Conservation (phyloP, 2,113 vertebrate genomes). For the Pseudopodoces humilis region DNA sequence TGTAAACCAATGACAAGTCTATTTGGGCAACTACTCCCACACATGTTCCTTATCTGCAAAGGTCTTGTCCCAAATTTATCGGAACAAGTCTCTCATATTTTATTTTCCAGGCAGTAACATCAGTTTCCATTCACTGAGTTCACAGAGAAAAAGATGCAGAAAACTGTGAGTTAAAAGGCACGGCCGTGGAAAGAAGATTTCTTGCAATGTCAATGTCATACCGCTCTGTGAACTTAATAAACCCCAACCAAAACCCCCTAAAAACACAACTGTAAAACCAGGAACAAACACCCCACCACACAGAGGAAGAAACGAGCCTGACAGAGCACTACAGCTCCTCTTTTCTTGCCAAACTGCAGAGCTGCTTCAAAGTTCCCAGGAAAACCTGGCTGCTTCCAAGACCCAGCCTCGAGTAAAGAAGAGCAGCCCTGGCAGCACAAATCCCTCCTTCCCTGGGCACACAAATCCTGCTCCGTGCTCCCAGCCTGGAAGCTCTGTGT, state of each 20-base stretch:
- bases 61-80: constrained; percentile 13
- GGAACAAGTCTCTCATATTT: not conserved
- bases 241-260: not conserved
- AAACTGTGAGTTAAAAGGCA: constrained; percentile 1
- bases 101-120: constrained; percentile 1
- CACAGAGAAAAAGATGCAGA: not conserved
- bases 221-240: not conserved
- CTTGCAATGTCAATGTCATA: not conserved
- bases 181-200: not conserved
- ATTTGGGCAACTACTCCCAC: constrained; percentile 27
- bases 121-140: not conserved
- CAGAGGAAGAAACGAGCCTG: not conserved
- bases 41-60: constrained; percentile 37
- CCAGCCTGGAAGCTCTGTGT: not conserved
- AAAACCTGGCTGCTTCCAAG: not conserved
- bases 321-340: not conserved
- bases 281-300: not conserved
- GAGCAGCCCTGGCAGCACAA: not conserved
- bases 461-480: not conserved
- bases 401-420: not conserved
- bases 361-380: not conserved
- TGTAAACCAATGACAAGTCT: constrained; percentile 37
- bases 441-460: not conserved
- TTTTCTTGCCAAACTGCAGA: not conserved
- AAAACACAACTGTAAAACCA: not conserved